Percentiles rank a stretch among this genome's conserved stretches.
Evolutionary conservation across 2,113 vertebrate species (phyloP).

Genomic region (Gyps fulvus): DNA sequence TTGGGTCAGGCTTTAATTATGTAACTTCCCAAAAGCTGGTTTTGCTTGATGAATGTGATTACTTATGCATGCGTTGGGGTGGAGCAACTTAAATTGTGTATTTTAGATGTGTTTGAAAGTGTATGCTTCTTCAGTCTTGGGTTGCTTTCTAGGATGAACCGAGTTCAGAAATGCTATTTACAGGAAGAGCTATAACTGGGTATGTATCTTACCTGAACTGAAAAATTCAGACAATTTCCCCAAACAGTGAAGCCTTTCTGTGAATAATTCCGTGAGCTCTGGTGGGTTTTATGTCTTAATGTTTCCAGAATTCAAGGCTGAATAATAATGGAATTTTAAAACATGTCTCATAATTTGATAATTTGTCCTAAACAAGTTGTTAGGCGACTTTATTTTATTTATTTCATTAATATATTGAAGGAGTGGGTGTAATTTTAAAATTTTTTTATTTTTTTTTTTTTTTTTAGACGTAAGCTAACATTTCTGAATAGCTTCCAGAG

Average conservation of each 20-base stretch:
- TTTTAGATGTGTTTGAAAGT: neutral
- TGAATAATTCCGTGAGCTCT: neutral
- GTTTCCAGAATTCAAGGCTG: neutral
- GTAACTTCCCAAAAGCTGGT: neutral
- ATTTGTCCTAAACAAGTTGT: neutral
- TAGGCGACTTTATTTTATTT: neutral
- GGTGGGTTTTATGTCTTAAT: neutral
- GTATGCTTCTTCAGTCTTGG: neutral
- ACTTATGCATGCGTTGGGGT: fast-evolving
- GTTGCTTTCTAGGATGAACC: neutral
- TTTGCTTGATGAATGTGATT: neutral
- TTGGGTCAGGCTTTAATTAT: neutral
- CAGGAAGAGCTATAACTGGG: neutral
- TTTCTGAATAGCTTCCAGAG: neutral
- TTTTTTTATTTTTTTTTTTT: neutral
- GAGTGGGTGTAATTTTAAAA: neutral
- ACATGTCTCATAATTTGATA: neutral
- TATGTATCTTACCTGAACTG: neutral
- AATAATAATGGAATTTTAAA: neutral
- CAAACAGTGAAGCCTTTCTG: neutral
- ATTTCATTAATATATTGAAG: neutral
- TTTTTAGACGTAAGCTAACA: neutral
- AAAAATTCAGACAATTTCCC: neutral
- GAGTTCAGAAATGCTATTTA: neutral
- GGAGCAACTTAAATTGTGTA: neutral